Base-by-base conservation (phyloP, 35 echinoderm and acorn worm species). In the Holothuria glaberrima region DNA sequence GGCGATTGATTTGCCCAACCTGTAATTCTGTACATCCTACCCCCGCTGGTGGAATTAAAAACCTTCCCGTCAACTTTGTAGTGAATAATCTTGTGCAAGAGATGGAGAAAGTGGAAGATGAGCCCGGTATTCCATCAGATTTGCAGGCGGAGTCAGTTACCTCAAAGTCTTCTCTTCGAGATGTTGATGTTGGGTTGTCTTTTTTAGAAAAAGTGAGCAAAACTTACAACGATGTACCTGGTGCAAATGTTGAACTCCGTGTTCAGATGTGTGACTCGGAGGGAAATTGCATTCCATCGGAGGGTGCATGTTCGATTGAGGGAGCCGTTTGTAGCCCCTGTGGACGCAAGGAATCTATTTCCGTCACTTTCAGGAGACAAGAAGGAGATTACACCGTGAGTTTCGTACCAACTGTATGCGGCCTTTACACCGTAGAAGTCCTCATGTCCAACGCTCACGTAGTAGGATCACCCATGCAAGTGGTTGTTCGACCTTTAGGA, bases 51-150 rank as follows among this genome's bases (percentile, higher is more conserved):
- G 92, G 92, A 30, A 60, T 83, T 22, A 21, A 56, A 41, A 87
- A 62, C 21, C 68, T 93, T 29, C 92, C 92, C 3, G 81, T 56
- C 26, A 93, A 93, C 78, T 93, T 93, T 75, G 80, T 77, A 46
- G 21, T 89, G 12, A 89, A 89, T 48, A 48, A 62, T 32, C 88
- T 89, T 20, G 73, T 89, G 0, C 69, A 89, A 54, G 71, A 61
- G 19, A 38, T 89, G 19, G 48, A 89, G 48, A 89, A 89, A 28
- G 32, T 78, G 33, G 88, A 71, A 17, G 31, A 61, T 36, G 46
- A 38, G 12, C 6, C 19, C 21, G 70, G 22, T 30, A 52, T 12
- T 14, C 22, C 44, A 48, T 20, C 38, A 25, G 74, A 21, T 25
- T 17, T 32, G 5, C 80, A 57, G 26, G 18, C 29, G 18, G 57